These are phyloP conservation scores for Botia almorhae DNA, from an alignment of 2,797 vertebrate species.

Conservation along the genomic window DNA sequence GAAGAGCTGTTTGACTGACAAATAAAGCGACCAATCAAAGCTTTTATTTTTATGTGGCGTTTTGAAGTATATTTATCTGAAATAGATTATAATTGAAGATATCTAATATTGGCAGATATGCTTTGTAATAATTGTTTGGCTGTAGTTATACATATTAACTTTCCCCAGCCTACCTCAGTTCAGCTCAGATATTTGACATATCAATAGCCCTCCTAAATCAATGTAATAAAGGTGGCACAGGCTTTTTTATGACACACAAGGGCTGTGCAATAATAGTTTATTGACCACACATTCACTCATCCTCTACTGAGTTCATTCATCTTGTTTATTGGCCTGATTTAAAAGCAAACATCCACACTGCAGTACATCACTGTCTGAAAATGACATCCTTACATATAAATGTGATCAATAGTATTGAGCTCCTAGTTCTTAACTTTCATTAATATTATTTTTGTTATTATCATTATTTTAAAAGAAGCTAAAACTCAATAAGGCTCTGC, in stretches of 20 bases:
- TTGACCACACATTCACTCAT: constrained; percentile 27
- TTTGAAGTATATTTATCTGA: neutral
- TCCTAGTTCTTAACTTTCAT: neutral
- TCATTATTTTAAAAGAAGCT: neutral
- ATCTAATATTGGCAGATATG: neutral
- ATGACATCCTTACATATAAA: neutral
- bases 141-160: neutral
- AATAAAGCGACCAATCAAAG: neutral
- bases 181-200: constrained; percentile 14
- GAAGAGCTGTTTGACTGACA: too few species aligned
- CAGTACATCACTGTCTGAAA: constrained; percentile 17
- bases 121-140: neutral
- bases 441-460: neutral
- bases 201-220: constrained; percentile 18
- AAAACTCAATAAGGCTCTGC: neutral
- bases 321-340: constrained; percentile 36
- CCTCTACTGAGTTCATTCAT: constrained; percentile 14
- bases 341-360: constrained; percentile 30
- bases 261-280: constrained; percentile 35
- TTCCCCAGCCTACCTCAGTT: neutral
- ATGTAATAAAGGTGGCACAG: constrained; percentile 21
- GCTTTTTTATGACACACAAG: constrained; percentile 26
- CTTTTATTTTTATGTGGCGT: neutral
- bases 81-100: neutral
- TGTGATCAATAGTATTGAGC: neutral